These are phyloP conservation scores for Sphaeramia orbicularis DNA, from an alignment of 2,797 vertebrate species.

Conservation along the genomic window DNA sequence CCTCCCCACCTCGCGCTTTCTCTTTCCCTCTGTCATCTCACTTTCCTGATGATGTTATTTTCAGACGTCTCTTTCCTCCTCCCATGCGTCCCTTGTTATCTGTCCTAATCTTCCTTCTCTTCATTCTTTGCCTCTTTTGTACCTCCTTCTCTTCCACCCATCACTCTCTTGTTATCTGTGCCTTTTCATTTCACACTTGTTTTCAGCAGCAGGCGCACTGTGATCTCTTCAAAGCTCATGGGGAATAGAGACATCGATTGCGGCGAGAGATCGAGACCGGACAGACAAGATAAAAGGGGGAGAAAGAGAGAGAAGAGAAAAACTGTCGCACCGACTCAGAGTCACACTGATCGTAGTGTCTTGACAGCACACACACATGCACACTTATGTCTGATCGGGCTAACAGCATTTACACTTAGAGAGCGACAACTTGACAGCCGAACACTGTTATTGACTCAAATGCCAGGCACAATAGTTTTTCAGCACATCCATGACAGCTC, in stretches of 20 bases:
- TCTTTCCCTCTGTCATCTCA: constrained; percentile 33
- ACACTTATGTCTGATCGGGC: constrained; percentile 57
- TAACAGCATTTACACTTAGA: constrained; percentile 69
- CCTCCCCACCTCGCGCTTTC: neutral
- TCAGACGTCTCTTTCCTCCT: constrained; percentile 21
- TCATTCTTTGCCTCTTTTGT: constrained; percentile 9
- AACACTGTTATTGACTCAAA: constrained; percentile 71
- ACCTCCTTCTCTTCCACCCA: constrained; percentile 16
- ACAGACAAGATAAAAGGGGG: constrained; percentile 55
- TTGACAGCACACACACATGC: constrained; percentile 45
- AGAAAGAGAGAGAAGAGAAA: constrained; percentile 43
- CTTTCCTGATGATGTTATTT: constrained; percentile 47
- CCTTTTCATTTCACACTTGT: constrained; percentile 75
- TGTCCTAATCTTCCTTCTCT: constrained; percentile 39
- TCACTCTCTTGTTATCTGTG: constrained; percentile 59
- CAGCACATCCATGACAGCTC: constrained; percentile 68
- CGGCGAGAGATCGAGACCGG: constrained; percentile 51
- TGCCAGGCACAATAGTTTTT: constrained; percentile 63
- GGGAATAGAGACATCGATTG: constrained; percentile 68
- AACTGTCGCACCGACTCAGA: constrained; percentile 52
- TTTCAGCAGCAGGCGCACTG: constrained; percentile 62
- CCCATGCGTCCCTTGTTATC: constrained; percentile 29
- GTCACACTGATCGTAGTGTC: constrained; percentile 53
- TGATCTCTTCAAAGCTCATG: constrained; percentile 68
- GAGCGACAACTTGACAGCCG: constrained; percentile 70